Evolutionary conservation across 37 sponge, comb jelly and placozoan species (phyloP).

Genomic region (Bolinopsis microptera): DNA sequence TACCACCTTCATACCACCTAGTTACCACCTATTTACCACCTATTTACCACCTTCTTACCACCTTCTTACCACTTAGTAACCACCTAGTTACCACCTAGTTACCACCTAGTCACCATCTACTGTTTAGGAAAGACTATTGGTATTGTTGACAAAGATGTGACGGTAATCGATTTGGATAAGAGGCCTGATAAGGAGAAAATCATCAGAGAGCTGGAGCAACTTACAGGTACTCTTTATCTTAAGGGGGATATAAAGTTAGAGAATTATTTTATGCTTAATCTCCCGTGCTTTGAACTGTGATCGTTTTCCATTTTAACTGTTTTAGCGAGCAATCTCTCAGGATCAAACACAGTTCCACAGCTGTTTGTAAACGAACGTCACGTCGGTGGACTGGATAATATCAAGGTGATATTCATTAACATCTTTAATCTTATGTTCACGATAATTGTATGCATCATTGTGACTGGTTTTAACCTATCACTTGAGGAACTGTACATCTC

Average conservation of each 20-base stretch:
- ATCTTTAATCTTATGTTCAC: no score
- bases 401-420: background rate
- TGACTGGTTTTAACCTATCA: no score
- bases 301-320: no score
- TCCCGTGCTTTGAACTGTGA: no score
- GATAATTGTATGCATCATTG: no score
- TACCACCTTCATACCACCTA: no score
- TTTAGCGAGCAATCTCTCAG: no score
- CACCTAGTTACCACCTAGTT: no score
- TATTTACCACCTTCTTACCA: background rate
- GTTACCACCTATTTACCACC: no score
- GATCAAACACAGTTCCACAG: conserved; percentile 15
- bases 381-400: background rate
- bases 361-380: background rate
- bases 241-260: background rate
- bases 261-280: background rate
- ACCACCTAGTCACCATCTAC: no score
- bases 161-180: background rate
- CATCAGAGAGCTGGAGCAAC: background rate
- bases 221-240: background rate
- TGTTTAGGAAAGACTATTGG: background rate
- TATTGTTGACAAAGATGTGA: background rate
- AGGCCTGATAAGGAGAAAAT: conserved; percentile 23
- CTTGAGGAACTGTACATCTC: no score
- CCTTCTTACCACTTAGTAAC: no score